Evolutionary conservation across 2,888 invertebrate species (phyloP).

Genomic region (Melipona beecheii): DNA sequence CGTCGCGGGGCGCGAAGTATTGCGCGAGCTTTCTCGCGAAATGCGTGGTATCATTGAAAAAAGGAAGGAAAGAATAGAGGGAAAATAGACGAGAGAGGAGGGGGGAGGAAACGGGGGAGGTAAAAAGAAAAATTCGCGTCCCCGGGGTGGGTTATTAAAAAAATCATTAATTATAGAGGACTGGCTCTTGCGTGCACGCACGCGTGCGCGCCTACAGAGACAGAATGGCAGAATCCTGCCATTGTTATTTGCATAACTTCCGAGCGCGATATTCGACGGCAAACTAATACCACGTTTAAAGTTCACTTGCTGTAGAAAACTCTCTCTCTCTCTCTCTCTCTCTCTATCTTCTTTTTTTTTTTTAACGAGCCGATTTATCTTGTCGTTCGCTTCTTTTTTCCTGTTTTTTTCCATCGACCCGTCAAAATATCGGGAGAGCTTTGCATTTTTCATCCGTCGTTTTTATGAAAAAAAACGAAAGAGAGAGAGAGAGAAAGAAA

Average conservation of each 20-base stretch:
- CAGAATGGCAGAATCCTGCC: conserved; percentile 8
- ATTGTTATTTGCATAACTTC: conserved; percentile 44
- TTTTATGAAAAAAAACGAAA: conserved; percentile 4
- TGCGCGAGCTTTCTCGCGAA: neutral
- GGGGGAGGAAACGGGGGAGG: no score
- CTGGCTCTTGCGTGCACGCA: conserved; percentile 17
- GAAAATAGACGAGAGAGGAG: neutral
- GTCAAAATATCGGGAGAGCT: conserved; percentile 28
- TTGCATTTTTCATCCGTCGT: conserved; percentile 24
- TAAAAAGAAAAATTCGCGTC: neutral
- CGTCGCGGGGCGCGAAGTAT: neutral
- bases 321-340: no score
- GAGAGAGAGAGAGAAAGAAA: neutral
- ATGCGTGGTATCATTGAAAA: neutral
- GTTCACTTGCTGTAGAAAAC: conserved; percentile 42
- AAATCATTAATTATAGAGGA: conserved; percentile 54
- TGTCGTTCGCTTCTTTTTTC: conserved; percentile 38
- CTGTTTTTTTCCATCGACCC: conserved; percentile 24
- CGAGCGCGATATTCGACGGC: conserved; percentile 34
- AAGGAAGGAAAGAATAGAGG: neutral
- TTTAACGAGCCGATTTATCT: conserved; percentile 58
- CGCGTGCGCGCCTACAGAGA: neutral
- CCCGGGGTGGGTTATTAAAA: conserved; percentile 29
- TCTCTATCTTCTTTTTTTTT: conserved; percentile 29
- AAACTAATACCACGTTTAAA: conserved; percentile 52